Base-by-base conservation (phyloP, 2,888 invertebrate genomes). In the Frankliniella intonsa region DNA sequence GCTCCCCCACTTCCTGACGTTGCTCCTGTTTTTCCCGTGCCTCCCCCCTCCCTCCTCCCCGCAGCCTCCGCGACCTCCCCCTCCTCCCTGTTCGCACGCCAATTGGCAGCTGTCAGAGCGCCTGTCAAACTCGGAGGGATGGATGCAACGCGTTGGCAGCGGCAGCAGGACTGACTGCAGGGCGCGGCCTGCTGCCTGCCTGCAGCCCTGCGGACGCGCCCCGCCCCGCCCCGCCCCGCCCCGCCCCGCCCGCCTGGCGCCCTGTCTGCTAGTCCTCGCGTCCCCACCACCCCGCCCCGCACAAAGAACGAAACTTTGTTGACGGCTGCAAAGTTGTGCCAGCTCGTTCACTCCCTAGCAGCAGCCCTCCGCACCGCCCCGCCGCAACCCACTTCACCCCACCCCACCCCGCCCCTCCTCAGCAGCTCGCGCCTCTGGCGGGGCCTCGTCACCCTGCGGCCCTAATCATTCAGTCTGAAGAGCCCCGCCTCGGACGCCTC, bases 271-370 rank as follows among this genome's bases (percentile, higher is more conserved):
- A 17, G 55, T 17, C 55, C 55, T 17, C 55, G 3, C 55, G 55
- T 2, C 22, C 25, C 69, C 65, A 9, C 17, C 22, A 22, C n/a
- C 69, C 69, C 38, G 38, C 25, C 69, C 69, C 69, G 69, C 69
- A 76, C 69, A 76, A 76, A 76, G 69, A 76, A 76, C 25, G 69
- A 76, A 76, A 76, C 69, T 76, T 76, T 76, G 69, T 76, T 76
- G 69, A 76, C 69, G 69, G 69, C 69, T 76, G 69, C 69, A 25
- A 76, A 76, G 69, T 76, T 76, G 69, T 25, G 69, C 69, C 69
- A 76, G 69, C 69, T 76, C 69, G 69, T 76, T 22, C 69, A 69
- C n/a, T 22, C 69, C 55, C 38, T 38, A 38, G 38, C 38, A 38
- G 38, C 38, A 38, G 62, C 62, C 62, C 7, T 17, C 62, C 62